Evolutionary conservation across 2,113 vertebrate genomes (phyloP), one percentile per base, ranked within the genome.

Genomic region (Pterocles burchelli): DNA sequence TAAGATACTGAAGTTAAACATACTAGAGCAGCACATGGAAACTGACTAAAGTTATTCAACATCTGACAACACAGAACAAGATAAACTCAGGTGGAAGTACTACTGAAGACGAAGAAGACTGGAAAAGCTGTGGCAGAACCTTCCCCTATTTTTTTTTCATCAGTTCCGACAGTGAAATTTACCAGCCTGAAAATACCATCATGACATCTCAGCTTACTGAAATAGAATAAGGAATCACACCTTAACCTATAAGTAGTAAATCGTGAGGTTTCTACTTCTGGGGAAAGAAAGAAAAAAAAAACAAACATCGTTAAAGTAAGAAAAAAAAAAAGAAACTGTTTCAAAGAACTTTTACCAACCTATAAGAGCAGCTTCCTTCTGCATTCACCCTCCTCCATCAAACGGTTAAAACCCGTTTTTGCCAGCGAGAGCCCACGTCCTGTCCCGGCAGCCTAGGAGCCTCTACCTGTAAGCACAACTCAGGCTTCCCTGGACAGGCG

Each of bases 401-500:
- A 33, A 17, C 1, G 4, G 51, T 7, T 70, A 66, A 34, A 55
- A 20, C 28, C 4, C 2, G 21, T 0, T 46, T 76, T 18, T 33
- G 54, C 29, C 5, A 24, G 33, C 12, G 13, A 65, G 34, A 3
- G 18, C 38, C 3, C 46, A 1, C 1, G 34, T 3, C 61, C 5
- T 2, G 43, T 25, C 89, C 5, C 19, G 13, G 1, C 22, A 71
- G 49, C 46, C 68, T 0, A 21, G 26, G 57, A 24, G 51, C 22
- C 4, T 57, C 41, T 6, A 5, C 22, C n/a, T 2, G 65, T 77
- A 4, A 7, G 41, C 33, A 7, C 1, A 11, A 22, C 7, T 24
- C 45, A 3, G n/a, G 33, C 29, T 2, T 3, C 21, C 57, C 57
- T 1, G 33, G 0, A 12, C 4, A 2, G 29, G 17, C 13, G 28